Percentiles rank a stretch among this genome's conserved stretches.
Evolutionary conservation across 1,140 invertebrate species (phyloP).

Genomic region (Lucilia sericata): DNA sequence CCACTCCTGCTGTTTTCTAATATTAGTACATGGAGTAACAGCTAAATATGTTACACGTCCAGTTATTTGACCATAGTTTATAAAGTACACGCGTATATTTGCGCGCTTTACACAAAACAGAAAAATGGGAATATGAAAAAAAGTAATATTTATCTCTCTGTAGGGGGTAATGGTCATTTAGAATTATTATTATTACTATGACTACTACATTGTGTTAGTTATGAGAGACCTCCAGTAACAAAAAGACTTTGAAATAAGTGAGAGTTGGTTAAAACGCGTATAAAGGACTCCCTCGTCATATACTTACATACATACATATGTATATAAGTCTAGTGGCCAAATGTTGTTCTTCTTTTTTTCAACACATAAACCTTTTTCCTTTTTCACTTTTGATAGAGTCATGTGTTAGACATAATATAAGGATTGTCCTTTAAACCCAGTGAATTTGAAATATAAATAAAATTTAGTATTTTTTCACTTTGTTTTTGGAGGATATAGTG

Average conservation of each 20-base stretch:
- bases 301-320: too few relatives aligned
- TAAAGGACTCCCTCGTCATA: background rate
- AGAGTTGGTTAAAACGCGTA: background rate
- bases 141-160: conserved; percentile 36
- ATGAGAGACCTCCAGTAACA: background rate
- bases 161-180: conserved; percentile 43
- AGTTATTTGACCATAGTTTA: background rate
- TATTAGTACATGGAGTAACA: background rate
- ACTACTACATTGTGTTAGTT: conserved; percentile 10
- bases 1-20: background rate
- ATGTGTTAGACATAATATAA: background rate
- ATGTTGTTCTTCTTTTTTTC: background rate
- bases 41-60: background rate
- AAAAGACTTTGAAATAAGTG: background rate
- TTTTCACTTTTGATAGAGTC: background rate
- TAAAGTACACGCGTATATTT: background rate
- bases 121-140: background rate
- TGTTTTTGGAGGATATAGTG: background rate
- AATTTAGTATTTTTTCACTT: background rate
- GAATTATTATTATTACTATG: conserved; percentile 28
- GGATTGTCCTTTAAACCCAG: conserved; percentile 8
- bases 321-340: too few relatives aligned
- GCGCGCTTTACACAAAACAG: conserved; percentile 3
- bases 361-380: background rate
- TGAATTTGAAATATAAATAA: conserved; percentile 3